A percentile compares a stretch with the other conserved stretches of the same genome.
phyloP scores from a whole-genome alignment of 2,797 vertebrate species.

The Falco biarmicus region DNA sequence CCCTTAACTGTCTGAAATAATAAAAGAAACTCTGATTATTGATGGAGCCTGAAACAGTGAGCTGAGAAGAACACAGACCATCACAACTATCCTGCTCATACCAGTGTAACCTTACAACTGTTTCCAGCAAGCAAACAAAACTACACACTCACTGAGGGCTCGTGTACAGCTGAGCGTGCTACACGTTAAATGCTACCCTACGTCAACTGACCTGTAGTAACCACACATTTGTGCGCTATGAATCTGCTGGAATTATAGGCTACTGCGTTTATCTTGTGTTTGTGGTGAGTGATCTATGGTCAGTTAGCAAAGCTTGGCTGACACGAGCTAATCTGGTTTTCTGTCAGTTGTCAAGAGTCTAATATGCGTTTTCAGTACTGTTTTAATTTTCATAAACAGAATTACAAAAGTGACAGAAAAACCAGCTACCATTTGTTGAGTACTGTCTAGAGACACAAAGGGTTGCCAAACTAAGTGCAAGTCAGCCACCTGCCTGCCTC shows the following conservation, averaged over 20 bases:
- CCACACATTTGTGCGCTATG: background rate
- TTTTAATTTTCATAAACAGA: background rate
- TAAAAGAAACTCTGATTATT: background rate
- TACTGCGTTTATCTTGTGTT: background rate
- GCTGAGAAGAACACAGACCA: background rate
- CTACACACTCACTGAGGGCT: background rate
- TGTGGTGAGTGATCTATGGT: background rate
- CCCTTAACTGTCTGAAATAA: slow-evolving; percentile 90
- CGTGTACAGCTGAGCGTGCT: background rate
- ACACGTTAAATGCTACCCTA: background rate
- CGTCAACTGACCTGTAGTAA: background rate
- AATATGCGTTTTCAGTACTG: background rate
- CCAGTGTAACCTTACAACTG: background rate
- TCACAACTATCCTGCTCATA: background rate
- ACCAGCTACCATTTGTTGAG: background rate
- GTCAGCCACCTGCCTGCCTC: background rate
- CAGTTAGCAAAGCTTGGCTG: background rate
- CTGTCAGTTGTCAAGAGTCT: background rate
- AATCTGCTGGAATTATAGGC: background rate
- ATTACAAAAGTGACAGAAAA: background rate
- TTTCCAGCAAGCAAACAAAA: background rate
- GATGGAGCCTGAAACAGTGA: background rate
- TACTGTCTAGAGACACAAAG: background rate
- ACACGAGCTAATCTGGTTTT: background rate
- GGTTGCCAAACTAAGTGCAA: background rate